Evolutionary conservation across 2,888 invertebrate genomes (phyloP), one percentile per base, ranked within the genome.

Genomic region (Eupithecia insigniata): DNA sequence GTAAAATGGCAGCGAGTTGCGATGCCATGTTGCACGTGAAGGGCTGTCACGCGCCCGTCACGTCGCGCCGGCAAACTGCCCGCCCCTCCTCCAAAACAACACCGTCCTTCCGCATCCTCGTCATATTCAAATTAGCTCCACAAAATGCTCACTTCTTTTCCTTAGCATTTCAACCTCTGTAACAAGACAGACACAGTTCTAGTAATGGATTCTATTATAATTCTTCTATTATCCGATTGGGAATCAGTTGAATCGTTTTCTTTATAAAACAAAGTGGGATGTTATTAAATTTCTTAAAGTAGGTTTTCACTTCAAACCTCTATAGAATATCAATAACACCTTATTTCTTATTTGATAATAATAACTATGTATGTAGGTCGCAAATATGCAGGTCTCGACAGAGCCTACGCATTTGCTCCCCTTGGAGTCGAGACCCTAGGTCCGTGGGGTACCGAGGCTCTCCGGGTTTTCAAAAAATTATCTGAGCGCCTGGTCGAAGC

Each of bases 1-100:
- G 76, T 81, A 93, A 82, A 74, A 92, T 84, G 78, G 92, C 90
- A 73, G 89, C 90, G 64, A 92, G 85, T 82, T 85, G 90, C 69
- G 90, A 88, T 83, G 90, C 90, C 93, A 94, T 93, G 80, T 82
- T 90, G 86, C 81, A 80, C 79, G 75, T 67, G 80, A 51, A 78
- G 78, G 74, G 78, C 80, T 62, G 77, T 79, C 85, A 85, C 89
- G 85, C 87, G 87, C 90, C 91, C 85, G 90, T 91, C 85, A 84
- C 86, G 79, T 82, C 86, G 78, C 81, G 85, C 80, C 87, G 85
- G 79, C 87, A 81, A 82, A 82, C 80, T 82, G 80, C 80, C 82
- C 84, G 79, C 81, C 79, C 83, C 85, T 87, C 86, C 78, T 92
- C 91, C 83, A 86, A 85, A 84, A 78, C 77, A 79, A 77, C 79